Evolutionary conservation across 2,888 invertebrate species (phyloP), one percentile per base, ranked within the genome.

Genomic region (Hyalella azteca): DNA sequence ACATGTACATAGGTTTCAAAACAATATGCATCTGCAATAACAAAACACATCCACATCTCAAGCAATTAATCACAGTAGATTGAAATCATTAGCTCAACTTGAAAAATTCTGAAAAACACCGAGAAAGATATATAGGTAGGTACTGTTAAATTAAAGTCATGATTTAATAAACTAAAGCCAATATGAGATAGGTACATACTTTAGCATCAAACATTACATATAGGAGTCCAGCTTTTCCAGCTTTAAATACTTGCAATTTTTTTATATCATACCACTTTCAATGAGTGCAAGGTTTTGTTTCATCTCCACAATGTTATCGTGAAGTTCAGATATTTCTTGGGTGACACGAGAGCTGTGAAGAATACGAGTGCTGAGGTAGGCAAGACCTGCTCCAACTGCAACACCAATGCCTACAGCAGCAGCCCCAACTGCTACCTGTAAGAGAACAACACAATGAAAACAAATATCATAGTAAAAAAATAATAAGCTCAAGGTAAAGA

Each of bases 401-500:
- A 81, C 75, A 19, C 83, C 83, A 26, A 79, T 80, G 13, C 83
- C 83, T 49, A 83, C 60, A 39, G 83, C 83, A 45, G 81, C 79
- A 9, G 66, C 81, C 39, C 80, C 81, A 45, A 75, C 78, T 50
- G 80, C 80, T 80, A 80, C 75, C 75, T 75, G 75, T 1, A n/a
- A 36, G 3, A 0, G 7, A 9, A 1, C 9, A 29, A 7, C 45
- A 9, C 9, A 11, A 45, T 11, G 45, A 45, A 45, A 45, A 9
- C 9, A 45, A 45, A 11, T 45, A 45, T 11, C 15, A 11, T 11
- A 45, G 11, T 11, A 45, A 45, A 11, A 11, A 15, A 11, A 45
- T 45, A 9, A 45, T 45, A 15, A 45, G 15, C 45, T 45, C 11
- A 45, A 45, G 7, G 45, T 45, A 15, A 45, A 45, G 15, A 45